Base-by-base conservation (phyloP, 1,140 invertebrate species). In the Sesamia nonagrioides region DNA sequence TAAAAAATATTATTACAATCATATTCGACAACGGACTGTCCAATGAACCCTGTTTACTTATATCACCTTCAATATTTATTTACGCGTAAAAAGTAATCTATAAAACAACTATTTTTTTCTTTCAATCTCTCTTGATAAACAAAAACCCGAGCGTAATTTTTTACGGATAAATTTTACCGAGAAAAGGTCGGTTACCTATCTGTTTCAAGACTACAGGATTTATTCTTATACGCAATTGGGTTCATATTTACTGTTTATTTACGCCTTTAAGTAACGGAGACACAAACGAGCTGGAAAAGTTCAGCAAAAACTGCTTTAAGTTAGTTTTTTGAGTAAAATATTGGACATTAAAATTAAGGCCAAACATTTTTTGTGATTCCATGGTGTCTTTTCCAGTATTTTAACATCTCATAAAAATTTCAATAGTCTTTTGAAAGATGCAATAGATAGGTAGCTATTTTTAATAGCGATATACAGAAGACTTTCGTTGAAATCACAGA, bases 221-320 rank as follows among this genome's bases (percentile, higher is more conserved):
- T 48, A 68, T 18, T 48, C 8, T 63, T 15, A 33, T 42, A 68
- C 42, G 50, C 63, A 68, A 68, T 48, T 68, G 63, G 63, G 42
- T 68, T 68, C 50, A 68, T 48, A 68, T 68, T 42, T 68, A 68
- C 63, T 68, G 63, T 68, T 68, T 68, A 68, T 68, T 68, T 68
- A 50, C 42, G 63, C 18, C 40, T 68, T 27, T 15, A 40, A 68
- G 8, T 21, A 68, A 50, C 42, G 27, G 18, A 50, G 18, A 50
- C 21, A 42, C 63, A 50, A 68, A 68, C 63, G 18, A 68, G 63
- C 50, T 68, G 21, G 33, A 68, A 11, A 50, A 50, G 9, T 68
- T 68, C 18, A 9, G 1, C 21, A 68, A 48, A 21, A 45, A 68
- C 18, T 68, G 33, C 13, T 45, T 50, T 15, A 27, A 48, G 17